Percentiles rank a stretch among this genome's conserved stretches.
These are phyloP conservation scores for Sorex maritimensis DNA, from an alignment of 2,797 vertebrate species.

Conservation along the genomic window DNA sequence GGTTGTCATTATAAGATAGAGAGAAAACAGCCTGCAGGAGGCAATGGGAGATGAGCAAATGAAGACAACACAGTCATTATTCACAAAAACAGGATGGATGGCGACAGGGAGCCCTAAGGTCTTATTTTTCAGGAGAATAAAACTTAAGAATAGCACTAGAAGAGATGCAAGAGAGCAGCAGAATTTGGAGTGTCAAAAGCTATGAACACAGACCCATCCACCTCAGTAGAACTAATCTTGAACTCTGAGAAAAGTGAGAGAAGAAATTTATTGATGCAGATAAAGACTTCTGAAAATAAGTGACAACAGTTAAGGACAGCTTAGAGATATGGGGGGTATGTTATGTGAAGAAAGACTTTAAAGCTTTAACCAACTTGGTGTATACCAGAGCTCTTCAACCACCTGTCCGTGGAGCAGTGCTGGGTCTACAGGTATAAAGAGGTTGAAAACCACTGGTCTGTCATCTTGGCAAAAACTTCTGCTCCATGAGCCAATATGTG, in stretches of 20 bases:
- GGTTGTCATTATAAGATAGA: neutral
- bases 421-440: too few relatives aligned
- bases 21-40: neutral
- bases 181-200: neutral
- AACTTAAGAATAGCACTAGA: neutral
- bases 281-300: neutral
- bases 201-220: neutral
- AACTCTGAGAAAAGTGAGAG: neutral
- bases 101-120: neutral
- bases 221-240: constrained; percentile 2
- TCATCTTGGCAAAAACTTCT: too few relatives aligned
- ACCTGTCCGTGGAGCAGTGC: too few relatives aligned
- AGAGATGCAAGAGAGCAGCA: neutral
- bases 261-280: neutral
- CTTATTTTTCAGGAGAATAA: neutral
- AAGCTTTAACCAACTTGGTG: neutral
- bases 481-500: too few relatives aligned
- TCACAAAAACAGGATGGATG: neutral
- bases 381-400: too few relatives aligned
- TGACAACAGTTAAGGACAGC: neutral
- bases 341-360: neutral
- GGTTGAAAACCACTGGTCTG: too few relatives aligned
- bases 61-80: neutral
- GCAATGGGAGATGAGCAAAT: neutral
- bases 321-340: neutral